These are phyloP conservation scores for Chaetops frenatus DNA, from an alignment of 2,113 vertebrate genomes.

Conservation along the genomic window DNA sequence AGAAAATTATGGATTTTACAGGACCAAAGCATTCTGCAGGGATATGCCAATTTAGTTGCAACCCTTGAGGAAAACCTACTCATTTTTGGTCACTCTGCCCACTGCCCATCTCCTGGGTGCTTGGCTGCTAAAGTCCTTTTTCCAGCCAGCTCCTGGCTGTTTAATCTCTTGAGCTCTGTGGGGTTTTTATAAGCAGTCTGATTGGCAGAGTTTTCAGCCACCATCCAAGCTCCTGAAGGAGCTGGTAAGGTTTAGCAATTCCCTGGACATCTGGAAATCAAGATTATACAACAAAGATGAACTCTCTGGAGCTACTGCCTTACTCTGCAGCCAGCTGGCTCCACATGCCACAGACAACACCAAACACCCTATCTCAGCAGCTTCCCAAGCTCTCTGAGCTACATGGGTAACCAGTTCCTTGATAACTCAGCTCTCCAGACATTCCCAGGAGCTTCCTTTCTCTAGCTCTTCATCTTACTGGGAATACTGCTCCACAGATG, in stretches of 20 bases:
- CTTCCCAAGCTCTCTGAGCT: not conserved
- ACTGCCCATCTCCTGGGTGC: not conserved
- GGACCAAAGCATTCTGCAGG: not conserved
- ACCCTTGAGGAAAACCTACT: not conserved
- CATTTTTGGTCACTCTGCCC: not conserved
- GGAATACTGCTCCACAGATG: not conserved
- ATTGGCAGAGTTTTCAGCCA: not conserved
- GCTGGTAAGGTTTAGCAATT: not conserved
- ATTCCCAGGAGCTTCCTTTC: not conserved
- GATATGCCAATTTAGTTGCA: not conserved
- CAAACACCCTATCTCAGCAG: not conserved
- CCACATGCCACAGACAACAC: not conserved
- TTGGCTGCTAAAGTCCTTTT: not conserved
- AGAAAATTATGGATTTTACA: not conserved
- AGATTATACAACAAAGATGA: not conserved
- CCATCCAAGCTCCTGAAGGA: not conserved
- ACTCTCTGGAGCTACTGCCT: not conserved
- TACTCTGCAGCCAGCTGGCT: not conserved
- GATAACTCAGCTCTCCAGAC: not conserved
- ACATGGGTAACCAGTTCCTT: fast-evolving
- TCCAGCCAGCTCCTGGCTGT: not conserved
- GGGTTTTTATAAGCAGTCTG: not conserved
- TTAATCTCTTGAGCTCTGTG: not conserved
- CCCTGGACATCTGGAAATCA: not conserved
- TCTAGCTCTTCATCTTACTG: not conserved